Evolutionary conservation across 2,888 invertebrate species (phyloP), one percentile per base, ranked within the genome.

Genomic region (Augochlorella aurata): DNA sequence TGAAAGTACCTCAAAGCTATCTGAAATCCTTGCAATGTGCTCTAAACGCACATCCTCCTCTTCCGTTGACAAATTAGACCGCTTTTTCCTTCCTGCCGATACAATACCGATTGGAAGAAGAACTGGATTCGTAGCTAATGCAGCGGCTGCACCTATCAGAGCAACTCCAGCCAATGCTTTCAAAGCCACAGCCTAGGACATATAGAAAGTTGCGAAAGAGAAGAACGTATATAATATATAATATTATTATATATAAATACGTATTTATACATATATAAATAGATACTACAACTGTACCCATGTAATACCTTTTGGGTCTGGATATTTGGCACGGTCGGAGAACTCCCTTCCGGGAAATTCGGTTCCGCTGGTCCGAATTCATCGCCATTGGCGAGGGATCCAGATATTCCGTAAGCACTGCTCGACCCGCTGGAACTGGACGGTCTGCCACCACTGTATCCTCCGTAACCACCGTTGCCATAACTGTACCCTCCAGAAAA

Each of bases 91-190:
- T 21, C 96, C 97, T 38, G 38, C 38, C 21, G 96, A 95, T 12
- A 97, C 94, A 0, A 97, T 96, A 45, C 97, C 97, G 65, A 97
- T 94, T 92, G 97, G 97, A 54, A 97, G 93, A 18, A 97, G 95
- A 73, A 97, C 95, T 7, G 97, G 97, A 93, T 97, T 97, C 87
- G 95, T 95, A 74, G 97, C 96, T 79, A 97, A 94, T 21, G 97
- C 96, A 38, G 97, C 97, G 1, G 97, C 97, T 49, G 97, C 97
- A 54, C 97, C 97, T n/a, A 97, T 94, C 69, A 95, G 86, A 0
- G 97, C 97, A 66, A 97, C 95, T 38, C 97, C 97, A 58, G 97
- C 97, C 85, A 97, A 93, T 0, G 97, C 97, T 87, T 95, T 95
- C 49, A 96, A 93, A 52, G 95, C 95, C 67, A 96, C 92, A 16